Conservation (phyloP, 2,797 vertebrate genomes). For the Pogonophryne albipinna region DNA sequence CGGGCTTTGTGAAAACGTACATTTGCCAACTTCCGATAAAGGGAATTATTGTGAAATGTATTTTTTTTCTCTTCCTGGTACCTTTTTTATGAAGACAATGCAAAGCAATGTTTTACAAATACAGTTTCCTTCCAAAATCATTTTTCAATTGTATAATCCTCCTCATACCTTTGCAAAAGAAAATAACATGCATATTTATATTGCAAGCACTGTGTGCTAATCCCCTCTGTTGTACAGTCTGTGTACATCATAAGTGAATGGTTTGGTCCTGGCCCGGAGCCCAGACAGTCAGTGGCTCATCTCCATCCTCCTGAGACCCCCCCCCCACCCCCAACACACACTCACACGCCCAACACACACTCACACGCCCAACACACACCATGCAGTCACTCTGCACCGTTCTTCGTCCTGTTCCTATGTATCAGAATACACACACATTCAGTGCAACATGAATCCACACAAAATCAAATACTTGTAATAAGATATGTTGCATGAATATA, state of each 20-base stretch:
- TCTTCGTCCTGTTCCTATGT: conserved; percentile 22
- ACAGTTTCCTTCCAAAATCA: conserved; percentile 50
- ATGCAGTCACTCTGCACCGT: conserved; percentile 8
- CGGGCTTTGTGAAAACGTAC: conserved; percentile 46
- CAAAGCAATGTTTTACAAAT: conserved; percentile 66
- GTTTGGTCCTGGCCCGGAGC: conserved; percentile 66
- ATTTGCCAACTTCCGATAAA: conserved; percentile 66
- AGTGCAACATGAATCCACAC: conserved; percentile 8
- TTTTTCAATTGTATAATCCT: conserved; percentile 68
- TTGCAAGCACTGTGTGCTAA: conserved; percentile 61
- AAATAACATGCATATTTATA: conserved; percentile 54
- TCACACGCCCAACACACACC: conserved; percentile 10
- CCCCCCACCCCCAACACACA: conserved; percentile 6
- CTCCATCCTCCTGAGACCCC: conserved; percentile 54
- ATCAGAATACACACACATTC: conserved; percentile 19
- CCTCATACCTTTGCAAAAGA: conserved; percentile 64
- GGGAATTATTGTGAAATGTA: conserved; percentile 55
- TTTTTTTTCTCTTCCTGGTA: conserved; percentile 30
- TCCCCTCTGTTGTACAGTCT: conserved; percentile 70
- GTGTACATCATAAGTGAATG: conserved; percentile 72
- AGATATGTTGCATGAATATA: no score
- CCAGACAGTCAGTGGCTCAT: conserved; percentile 75
- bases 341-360: conserved; percentile 7
- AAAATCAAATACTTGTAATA: conserved; percentile 18
- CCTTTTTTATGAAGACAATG: conserved; percentile 70